Conservation (phyloP, 2,888 invertebrate species). For the Lithodes maja region DNA sequence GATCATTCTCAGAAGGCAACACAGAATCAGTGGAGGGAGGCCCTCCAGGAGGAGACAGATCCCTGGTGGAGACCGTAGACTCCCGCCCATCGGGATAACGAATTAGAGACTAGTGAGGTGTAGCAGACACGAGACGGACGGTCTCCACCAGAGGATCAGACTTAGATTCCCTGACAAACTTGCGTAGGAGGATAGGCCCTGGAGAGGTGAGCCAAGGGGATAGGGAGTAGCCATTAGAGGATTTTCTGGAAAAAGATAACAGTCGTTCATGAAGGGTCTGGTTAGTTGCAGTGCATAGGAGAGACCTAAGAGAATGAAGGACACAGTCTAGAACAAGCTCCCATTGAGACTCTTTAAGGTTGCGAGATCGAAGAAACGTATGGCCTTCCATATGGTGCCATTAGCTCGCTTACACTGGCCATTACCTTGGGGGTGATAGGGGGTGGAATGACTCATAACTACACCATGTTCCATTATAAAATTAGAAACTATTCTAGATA, state of each 20-base stretch:
- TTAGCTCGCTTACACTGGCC: no score
- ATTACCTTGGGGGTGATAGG: no score
- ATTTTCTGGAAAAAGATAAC: background rate
- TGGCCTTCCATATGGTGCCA: background rate
- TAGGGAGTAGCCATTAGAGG: no score
- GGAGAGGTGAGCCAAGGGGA: background rate
- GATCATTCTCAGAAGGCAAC: background rate
- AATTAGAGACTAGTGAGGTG: background rate
- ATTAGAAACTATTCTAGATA: slow-evolving; percentile 11
- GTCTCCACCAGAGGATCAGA: slow-evolving; percentile 14
- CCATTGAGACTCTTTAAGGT: background rate
- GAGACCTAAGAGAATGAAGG: background rate
- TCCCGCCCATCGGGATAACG: slow-evolving; percentile 20
- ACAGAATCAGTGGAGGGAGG: no score
- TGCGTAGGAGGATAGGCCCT: background rate
- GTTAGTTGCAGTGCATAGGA: slow-evolving; percentile 1
- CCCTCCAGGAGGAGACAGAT: no score
- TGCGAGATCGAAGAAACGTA: background rate
- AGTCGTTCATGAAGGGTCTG: slow-evolving; percentile 5
- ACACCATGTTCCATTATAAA: background rate
- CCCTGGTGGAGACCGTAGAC: no score
- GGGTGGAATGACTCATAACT: background rate
- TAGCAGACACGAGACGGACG: slow-evolving; percentile 3
- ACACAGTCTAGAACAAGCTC: background rate
- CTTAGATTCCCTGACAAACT: slow-evolving; percentile 6